Conservation (phyloP, 2,888 invertebrate genomes). For the Cantharis rufa region DNA sequence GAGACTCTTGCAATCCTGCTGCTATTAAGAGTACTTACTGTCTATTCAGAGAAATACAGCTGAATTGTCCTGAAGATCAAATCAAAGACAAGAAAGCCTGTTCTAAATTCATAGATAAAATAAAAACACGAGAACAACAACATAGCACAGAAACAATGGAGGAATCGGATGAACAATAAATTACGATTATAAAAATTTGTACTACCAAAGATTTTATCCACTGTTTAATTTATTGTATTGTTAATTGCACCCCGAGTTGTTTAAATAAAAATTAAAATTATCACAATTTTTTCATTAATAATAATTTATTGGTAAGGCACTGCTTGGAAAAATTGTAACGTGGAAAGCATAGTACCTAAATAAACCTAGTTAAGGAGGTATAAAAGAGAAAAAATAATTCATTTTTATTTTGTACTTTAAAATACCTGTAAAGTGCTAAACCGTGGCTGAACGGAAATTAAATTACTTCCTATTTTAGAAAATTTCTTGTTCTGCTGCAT, state of each 20-base stretch:
- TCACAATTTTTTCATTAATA: background rate
- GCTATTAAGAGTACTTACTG: constrained; percentile 49
- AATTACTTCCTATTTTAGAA: constrained; percentile 28
- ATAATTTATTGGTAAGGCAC: too few species aligned
- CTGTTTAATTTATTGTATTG: background rate
- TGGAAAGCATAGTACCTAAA: background rate
- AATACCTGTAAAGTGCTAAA: constrained; percentile 21
- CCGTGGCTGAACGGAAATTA: constrained; percentile 20
- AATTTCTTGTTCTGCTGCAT: constrained; percentile 26
- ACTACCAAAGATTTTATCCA: background rate
- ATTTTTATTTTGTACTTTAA: constrained; percentile 14
- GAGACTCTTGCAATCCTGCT: constrained; percentile 48
- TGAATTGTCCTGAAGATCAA: constrained; percentile 52
- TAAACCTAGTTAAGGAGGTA: background rate
- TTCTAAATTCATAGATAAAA: constrained; percentile 46
- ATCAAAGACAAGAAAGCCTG: constrained; percentile 51
- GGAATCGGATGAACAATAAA: background rate
- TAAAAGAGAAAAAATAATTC: background rate
- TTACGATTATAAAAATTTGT: background rate
- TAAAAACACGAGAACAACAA: constrained; percentile 40
- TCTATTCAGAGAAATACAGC: constrained; percentile 51
- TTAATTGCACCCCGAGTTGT: background rate
- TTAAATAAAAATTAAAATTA: background rate
- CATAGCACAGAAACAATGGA: background rate
- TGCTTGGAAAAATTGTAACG: background rate